phyloP scores from a whole-genome alignment of 1,140 invertebrate genomes.

The Orchestia grillus region DNA sequence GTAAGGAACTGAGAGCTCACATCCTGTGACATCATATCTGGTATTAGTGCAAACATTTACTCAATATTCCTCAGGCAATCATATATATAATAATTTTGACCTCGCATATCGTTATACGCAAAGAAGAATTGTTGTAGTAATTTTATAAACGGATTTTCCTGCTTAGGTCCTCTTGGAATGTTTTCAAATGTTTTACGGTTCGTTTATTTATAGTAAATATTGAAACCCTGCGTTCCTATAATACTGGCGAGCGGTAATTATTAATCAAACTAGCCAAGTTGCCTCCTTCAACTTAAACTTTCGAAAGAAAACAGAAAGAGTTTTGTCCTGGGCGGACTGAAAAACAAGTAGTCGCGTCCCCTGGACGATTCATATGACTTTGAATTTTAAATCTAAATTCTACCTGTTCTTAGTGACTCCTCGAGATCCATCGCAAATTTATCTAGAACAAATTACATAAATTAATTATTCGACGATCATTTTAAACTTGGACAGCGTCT shows the following conservation, averaged over 20 bases:
- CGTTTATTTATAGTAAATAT: not conserved
- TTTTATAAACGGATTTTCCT: not conserved
- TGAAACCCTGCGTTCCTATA: not conserved
- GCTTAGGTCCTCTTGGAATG: no score
- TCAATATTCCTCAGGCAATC: not conserved
- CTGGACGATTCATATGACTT: not conserved
- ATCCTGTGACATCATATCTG: not conserved
- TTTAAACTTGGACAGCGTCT: not conserved
- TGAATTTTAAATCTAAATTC: not conserved
- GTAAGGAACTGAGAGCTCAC: not conserved
- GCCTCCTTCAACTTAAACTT: not conserved
- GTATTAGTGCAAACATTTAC: not conserved
- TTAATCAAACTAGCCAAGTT: not conserved
- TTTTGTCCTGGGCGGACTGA: not conserved
- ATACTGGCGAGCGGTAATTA: not conserved
- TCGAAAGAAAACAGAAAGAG: not conserved
- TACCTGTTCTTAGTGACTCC: not conserved
- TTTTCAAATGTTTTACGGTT: not conserved
- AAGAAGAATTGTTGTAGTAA: not conserved
- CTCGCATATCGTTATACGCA: not conserved
- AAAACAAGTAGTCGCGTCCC: not conserved
- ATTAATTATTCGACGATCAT: not conserved
- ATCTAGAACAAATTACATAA: not conserved
- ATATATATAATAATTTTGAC: not conserved
- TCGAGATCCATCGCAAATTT: not conserved